These are phyloP conservation scores for Rafetus swinhoei DNA, from an alignment of 2,113 vertebrate species.

Conservation along the genomic window DNA sequence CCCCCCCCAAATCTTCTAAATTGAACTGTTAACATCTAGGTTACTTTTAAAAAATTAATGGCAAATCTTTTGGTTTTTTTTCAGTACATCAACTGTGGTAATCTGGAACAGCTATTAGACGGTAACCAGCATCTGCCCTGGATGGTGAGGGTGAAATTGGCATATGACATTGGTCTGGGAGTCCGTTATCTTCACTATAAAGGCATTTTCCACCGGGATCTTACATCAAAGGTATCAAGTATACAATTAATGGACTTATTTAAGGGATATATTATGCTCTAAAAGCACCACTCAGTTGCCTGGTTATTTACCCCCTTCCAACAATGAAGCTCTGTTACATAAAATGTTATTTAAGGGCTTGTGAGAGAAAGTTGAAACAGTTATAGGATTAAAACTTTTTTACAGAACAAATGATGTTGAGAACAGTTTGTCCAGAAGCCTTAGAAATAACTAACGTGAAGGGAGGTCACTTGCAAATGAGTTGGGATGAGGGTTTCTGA, in stretches of 20 bases:
- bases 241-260: background rate
- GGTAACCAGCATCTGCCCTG: conserved; percentile 93
- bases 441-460: conserved; percentile 7
- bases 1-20: background rate
- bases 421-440: background rate
- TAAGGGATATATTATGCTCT: background rate
- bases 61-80: conserved; percentile 12
- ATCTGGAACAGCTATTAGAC: conserved; percentile 96
- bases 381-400: conserved; percentile 11
- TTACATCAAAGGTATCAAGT: conserved; percentile 93
- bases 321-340: background rate
- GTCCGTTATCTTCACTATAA: conserved; percentile 94
- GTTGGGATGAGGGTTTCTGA: conserved; percentile 40
- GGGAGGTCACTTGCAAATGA: conserved; percentile 28
- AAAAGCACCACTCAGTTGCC: background rate
- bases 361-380: background rate
- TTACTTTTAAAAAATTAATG: background rate
- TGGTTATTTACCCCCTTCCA: background rate
- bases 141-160: conserved; percentile 90
- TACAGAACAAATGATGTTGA: background rate
- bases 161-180: conserved; percentile 89
- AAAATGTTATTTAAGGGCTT: background rate
- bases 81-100: conserved; percentile 97
- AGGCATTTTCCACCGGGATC: conserved; percentile 98
- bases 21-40: background rate